Evolutionary conservation across 2,797 vertebrate genomes (phyloP), one percentile per base, ranked within the genome.

Genomic region (Mionectes olivaceus): DNA sequence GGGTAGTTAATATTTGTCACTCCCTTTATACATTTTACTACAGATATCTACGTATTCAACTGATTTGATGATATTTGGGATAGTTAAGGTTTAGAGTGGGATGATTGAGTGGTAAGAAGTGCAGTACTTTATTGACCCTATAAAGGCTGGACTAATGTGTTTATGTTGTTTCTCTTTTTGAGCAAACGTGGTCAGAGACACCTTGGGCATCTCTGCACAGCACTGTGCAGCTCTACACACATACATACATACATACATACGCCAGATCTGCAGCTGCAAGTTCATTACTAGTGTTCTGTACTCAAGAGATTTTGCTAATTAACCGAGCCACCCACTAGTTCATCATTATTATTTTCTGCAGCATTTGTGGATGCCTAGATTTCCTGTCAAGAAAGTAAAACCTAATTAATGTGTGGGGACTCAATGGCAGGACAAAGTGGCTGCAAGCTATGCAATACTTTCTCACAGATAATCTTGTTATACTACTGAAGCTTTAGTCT

Each of bases 331-430:
- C 59, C 47, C 63, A 88, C 17, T 35, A 90, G 70, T 53, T 93
- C 55, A 82, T 52, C 23, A 63, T 57, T 84, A 82, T 41, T 27
- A 87, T 61, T 93, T 95, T 86, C 77, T 74, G 30, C 32, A 93
- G 55, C 61, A 78, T 76, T 78, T 86, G 19, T n/a, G 75, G 67
- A 83, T 19, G 23, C 18, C 70, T 70, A 47, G 19, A 23, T 65
- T 84, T 94, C 47, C 61, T 67, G 83, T 84, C 61, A 79, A 68
- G 80, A 91, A 49, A 78, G 21, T 46, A 73, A 94, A 90, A 88
- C 23, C 43, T 76, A 76, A 94, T 88, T 90, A 90, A 73, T 79
- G 82, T 88, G 52, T 47, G 46, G 21, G 21, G 57, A 52, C 63
- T 41, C 53, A 50, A 41, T 8, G 47, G 83, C n/a, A 90, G 63